Percentiles rank a stretch among this genome's conserved stretches.
Evolutionary conservation across 2,797 vertebrate species (phyloP).

Genomic region (Darevskia mixta): DNA sequence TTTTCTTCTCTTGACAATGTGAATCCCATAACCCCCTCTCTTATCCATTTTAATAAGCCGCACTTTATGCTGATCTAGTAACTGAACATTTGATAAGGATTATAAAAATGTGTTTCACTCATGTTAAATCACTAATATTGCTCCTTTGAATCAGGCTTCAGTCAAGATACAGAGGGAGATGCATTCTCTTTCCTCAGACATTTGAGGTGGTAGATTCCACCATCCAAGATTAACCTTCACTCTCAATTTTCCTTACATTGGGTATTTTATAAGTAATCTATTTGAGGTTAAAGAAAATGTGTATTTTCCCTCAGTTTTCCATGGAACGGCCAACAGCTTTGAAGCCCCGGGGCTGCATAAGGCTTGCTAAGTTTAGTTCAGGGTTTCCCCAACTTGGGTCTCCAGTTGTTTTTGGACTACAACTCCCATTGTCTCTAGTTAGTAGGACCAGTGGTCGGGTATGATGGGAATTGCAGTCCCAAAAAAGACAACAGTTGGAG

Average conservation of each 20-base stretch:
- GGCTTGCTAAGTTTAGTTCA: background rate
- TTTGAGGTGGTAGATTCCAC: slow-evolving; percentile 39
- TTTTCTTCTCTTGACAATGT: slow-evolving; percentile 55
- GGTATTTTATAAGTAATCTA: background rate
- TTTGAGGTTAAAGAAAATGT: background rate
- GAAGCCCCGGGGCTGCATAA: background rate
- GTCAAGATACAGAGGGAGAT: background rate
- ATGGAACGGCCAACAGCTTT: background rate
- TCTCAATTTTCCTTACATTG: slow-evolving; percentile 5
- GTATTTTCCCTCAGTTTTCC: background rate
- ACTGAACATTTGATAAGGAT: slow-evolving; percentile 74
- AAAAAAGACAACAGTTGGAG: too few relatives aligned
- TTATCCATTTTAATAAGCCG: slow-evolving; percentile 71
- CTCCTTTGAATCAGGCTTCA: slow-evolving; percentile 58
- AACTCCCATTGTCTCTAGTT: too few relatives aligned
- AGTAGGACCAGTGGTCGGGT: too few relatives aligned
- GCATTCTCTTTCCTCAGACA: slow-evolving; percentile 7
- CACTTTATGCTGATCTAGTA: slow-evolving; percentile 63
- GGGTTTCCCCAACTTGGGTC: too few relatives aligned
- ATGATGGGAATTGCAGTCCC: too few relatives aligned
- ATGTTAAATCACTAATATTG: slow-evolving; percentile 58
- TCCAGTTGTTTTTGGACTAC: too few relatives aligned
- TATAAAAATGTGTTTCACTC: slow-evolving; percentile 69
- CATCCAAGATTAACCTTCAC: background rate
- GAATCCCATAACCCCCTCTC: slow-evolving; percentile 63